Percentiles rank a stretch among this genome's conserved stretches.
These are phyloP conservation scores for Falco naumanni DNA, from an alignment of 2,797 vertebrate genomes.

Conservation along the genomic window DNA sequence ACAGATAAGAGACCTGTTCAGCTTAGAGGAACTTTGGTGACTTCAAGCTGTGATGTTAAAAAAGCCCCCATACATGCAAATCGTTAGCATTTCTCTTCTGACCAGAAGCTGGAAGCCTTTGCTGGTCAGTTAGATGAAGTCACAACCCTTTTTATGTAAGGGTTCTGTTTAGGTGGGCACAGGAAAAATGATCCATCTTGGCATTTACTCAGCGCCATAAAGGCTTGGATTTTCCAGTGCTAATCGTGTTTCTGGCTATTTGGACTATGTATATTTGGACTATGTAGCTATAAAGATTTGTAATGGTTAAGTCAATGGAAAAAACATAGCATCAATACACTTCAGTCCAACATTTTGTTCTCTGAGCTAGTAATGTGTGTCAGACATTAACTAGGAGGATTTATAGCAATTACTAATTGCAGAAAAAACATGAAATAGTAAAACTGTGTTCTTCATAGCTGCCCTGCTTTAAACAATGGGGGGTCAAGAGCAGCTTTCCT, in stretches of 20 bases:
- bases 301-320: neutral
- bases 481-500: neutral
- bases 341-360: neutral
- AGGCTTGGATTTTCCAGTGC: constrained; percentile 20
- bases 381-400: neutral
- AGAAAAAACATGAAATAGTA: neutral
- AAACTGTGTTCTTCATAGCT: neutral
- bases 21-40: neutral
- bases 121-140: constrained; percentile 13
- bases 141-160: neutral
- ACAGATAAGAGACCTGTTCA: neutral
- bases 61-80: neutral
- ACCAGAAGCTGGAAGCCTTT: neutral
- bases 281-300: neutral
- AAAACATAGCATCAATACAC: neutral
- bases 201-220: neutral
- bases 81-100: neutral
- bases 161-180: constrained; percentile 1
- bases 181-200: constrained; percentile 5
- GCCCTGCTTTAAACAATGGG: neutral
- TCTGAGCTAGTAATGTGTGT: neutral
- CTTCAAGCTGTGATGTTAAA: neutral
- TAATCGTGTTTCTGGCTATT: neutral
- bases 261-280: neutral
- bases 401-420: neutral